Conservation (phyloP, 2,113 vertebrate genomes). For the Hippopotamus amphibius region DNA sequence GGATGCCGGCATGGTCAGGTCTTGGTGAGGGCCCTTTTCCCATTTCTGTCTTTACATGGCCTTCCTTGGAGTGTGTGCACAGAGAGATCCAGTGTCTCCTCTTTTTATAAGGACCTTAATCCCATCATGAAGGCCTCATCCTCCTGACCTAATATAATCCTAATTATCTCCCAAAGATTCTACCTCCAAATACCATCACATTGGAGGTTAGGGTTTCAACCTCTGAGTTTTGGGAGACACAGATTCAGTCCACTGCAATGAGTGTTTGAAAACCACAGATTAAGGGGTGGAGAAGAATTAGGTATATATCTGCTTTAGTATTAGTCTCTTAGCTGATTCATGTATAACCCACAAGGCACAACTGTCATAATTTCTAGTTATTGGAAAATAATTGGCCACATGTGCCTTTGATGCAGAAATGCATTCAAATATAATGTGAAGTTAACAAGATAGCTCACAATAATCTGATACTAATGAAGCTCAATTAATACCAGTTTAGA, state of each 20-base stretch:
- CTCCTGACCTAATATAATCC: neutral
- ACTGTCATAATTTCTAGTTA: neutral
- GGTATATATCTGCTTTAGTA: neutral
- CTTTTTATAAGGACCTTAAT: neutral
- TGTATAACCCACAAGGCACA: neutral
- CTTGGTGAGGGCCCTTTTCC: neutral
- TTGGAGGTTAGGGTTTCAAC: neutral
- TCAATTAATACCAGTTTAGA: neutral
- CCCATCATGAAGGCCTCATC: neutral
- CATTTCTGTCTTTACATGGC: neutral
- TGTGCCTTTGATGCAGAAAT: neutral
- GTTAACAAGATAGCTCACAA: neutral
- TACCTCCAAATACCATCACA: neutral
- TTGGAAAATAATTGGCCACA: neutral
- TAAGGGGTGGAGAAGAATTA: neutral
- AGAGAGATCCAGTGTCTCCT: neutral
- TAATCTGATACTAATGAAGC: neutral
- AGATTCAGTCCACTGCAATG: neutral
- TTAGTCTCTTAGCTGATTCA: neutral
- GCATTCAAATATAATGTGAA: neutral
- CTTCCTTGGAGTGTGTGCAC: neutral
- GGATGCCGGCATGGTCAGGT: neutral
- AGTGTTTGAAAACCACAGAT: neutral
- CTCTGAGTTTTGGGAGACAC: neutral
- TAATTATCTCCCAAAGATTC: neutral